phyloP scores from a whole-genome alignment of 2,113 vertebrate genomes.

The Saccopteryx leptura region DNA sequence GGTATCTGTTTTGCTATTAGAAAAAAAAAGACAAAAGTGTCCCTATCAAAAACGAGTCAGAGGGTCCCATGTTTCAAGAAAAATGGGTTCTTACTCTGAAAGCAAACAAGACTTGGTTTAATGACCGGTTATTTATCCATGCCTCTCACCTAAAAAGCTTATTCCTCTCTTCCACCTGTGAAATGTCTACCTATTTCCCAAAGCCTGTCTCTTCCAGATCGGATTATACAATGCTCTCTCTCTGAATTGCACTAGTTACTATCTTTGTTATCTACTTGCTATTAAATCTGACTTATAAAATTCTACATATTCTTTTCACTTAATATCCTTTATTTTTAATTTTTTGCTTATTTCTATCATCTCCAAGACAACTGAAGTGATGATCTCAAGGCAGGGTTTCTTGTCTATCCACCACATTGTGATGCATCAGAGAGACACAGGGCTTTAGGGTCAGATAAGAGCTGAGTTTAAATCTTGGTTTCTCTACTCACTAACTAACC shows the following conservation, averaged over 20 bases:
- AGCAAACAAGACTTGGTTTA: slow-evolving; percentile 27
- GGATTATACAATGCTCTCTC: neutral
- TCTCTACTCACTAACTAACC: neutral
- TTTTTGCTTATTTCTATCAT: slow-evolving; percentile 7
- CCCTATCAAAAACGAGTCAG: neutral
- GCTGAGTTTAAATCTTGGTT: neutral
- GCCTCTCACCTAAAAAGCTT: neutral
- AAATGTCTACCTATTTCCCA: slow-evolving; percentile 6
- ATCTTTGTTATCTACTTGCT: neutral
- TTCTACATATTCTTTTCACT: neutral
- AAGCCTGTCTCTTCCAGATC: neutral
- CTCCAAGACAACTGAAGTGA: slow-evolving; percentile 3
- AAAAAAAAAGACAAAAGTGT: neutral
- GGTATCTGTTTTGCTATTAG: neutral
- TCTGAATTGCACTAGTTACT: neutral
- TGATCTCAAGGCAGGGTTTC: neutral
- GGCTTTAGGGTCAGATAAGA: neutral
- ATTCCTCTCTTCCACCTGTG: neutral
- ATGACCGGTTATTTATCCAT: neutral
- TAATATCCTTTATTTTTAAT: neutral
- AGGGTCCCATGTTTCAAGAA: neutral
- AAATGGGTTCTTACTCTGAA: neutral
- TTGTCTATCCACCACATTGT: neutral
- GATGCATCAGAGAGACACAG: neutral
- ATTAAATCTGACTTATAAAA: neutral